Base-by-base conservation (phyloP, 2,113 vertebrate species). In the Cisticola juncidis region DNA sequence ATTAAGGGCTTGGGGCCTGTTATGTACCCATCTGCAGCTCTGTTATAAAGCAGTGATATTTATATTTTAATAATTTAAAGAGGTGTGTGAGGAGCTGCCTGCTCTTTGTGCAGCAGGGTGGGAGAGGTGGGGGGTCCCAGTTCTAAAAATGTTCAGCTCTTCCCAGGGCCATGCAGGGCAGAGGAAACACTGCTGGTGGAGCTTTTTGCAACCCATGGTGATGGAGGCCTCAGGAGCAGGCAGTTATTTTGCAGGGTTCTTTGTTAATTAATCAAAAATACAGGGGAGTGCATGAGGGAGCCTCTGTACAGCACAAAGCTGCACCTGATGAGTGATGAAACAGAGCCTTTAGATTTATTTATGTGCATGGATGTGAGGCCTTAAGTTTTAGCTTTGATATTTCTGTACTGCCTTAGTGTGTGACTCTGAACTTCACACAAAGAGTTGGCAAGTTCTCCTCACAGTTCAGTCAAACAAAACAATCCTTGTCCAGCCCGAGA, bases 291-390 rank as follows among this genome's bases (percentile, higher is more conserved):
- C 23, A 5, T 4, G 29, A 50, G 24, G 44, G 35, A 71, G 24
- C 17, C 36, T 28, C 2, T 31, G 31, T 7, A 35, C 14, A 47
- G 14, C 31, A n/a, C 24, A 64, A 36, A 81, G 26, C 26, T 35
- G 3, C 24, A 25, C 25, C 33, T 31, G 31, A 19, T 7, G 12
- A 26, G 66, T 9, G 61, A 56, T 33, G 29, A 35, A 84, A 33
- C 2, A 36, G 11, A 22, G 25, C 38, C 23, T n/a, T 58, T 45
- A 18, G 29, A 23, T 69, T 51, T 64, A 38, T 47, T 78, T 21
- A 11, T 0, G 0, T 40, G 45, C 14, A 3, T 14, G 53, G 33
- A 31, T 11, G 25, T 11, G 23, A 42, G 29, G 60, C 26, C 26
- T 62, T 62, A 6, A 62, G 26, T 21, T 62, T 42, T 29, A 21